Percentiles rank a stretch among this genome's conserved stretches.
phyloP scores from a whole-genome alignment of 1,140 invertebrate genomes.

The Platorchestia sp. region DNA sequence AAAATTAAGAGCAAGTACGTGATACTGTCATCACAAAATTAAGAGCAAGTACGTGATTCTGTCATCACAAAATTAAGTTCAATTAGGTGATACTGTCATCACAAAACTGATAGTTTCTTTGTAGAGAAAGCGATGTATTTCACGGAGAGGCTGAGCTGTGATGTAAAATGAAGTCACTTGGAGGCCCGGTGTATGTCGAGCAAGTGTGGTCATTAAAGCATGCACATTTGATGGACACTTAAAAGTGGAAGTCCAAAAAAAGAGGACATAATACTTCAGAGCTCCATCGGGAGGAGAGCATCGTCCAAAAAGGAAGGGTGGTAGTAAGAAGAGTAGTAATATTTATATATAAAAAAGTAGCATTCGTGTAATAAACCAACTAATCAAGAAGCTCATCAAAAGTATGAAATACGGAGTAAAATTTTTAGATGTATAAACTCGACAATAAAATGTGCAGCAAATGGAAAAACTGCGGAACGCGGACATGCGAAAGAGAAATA shows the following conservation, averaged over 20 bases:
- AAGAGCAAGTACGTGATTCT: too few species aligned
- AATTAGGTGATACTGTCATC: too few species aligned
- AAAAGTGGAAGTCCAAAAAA: not conserved
- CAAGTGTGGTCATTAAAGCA: not conserved
- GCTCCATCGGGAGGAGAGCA: conserved; percentile 8
- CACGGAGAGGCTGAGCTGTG: not conserved
- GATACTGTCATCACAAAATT: too few species aligned
- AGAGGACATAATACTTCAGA: not conserved
- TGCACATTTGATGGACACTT: conserved; percentile 34
- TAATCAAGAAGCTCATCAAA: conserved; percentile 48
- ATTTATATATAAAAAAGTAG: conserved; percentile 50
- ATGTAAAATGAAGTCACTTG: not conserved
- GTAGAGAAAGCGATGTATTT: not conserved
- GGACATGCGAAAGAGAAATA: conserved; percentile 49
- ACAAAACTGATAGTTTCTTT: not conserved
- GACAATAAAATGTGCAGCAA: conserved; percentile 50
- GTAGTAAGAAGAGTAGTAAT: not conserved
- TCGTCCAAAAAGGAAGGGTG: conserved; percentile 41
- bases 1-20: too few species aligned
- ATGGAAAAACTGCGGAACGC: conserved; percentile 38
- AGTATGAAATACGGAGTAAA: conserved; percentile 45
- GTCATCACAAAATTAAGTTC: too few species aligned
- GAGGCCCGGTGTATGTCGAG: not conserved
- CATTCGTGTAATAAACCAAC: conserved; percentile 37
- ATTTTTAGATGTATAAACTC: conserved; percentile 12